Conservation (phyloP, 1,140 invertebrate genomes). For the Phenacoccus solenopsis region DNA sequence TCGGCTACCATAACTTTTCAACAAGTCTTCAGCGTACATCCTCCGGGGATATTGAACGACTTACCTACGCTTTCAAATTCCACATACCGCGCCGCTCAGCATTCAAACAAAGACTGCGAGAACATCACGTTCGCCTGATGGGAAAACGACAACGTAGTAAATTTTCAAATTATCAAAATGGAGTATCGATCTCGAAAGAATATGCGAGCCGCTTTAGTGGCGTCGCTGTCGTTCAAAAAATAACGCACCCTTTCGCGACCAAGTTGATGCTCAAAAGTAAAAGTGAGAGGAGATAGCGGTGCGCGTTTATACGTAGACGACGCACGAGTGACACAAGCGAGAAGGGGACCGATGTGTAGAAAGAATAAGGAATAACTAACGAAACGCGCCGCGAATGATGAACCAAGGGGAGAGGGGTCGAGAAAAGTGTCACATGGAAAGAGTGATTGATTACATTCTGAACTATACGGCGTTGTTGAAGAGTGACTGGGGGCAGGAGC, state of each 20-base stretch:
- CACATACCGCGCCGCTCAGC: too few species aligned
- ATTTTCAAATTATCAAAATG: constrained; percentile 12
- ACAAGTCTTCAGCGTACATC: too few species aligned
- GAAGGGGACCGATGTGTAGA: constrained; percentile 5
- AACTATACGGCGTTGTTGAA: constrained; percentile 14
- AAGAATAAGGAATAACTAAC: constrained; percentile 14
- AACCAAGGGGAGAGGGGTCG: neutral
- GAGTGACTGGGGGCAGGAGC: neutral
- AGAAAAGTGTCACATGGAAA: constrained; percentile 16
- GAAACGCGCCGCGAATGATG: too few species aligned
- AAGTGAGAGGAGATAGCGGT: constrained; percentile 12
- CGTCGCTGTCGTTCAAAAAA: neutral
- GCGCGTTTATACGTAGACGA: too few species aligned
- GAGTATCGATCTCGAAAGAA: constrained; percentile 5
- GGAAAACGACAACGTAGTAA: neutral
- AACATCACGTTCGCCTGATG: neutral
- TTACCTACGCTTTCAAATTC: too few species aligned
- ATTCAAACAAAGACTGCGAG: too few species aligned
- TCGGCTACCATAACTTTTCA: too few species aligned
- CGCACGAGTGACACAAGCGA: neutral
- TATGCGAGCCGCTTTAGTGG: neutral
- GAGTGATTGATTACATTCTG: constrained; percentile 17
- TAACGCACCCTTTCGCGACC: neutral
- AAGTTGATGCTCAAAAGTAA: constrained; percentile 10
- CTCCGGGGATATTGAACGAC: too few species aligned